phyloP scores from a whole-genome alignment of 2,888 invertebrate genomes.

The Dryococelus australis region DNA sequence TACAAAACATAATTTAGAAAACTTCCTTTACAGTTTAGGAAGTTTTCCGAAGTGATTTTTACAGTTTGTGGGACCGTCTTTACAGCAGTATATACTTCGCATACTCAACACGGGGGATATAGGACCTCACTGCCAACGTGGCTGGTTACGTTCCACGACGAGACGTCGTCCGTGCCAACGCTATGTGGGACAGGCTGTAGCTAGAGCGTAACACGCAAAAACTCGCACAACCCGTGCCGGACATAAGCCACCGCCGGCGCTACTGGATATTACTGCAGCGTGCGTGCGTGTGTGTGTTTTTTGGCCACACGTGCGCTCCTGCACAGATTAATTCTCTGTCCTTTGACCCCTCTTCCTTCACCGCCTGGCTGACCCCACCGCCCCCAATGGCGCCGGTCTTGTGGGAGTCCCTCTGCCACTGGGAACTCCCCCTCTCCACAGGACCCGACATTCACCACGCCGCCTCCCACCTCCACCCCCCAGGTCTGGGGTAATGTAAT shows the following conservation, averaged over 20 bases:
- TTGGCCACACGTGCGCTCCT: neutral
- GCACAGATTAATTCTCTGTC: slow-evolving; percentile 4
- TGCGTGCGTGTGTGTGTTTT: neutral
- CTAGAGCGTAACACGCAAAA: neutral
- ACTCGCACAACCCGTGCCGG: too few species aligned
- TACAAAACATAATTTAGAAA: too few species aligned
- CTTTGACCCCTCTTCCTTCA: neutral
- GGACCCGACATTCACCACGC: too few species aligned
- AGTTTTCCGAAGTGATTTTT: too few species aligned
- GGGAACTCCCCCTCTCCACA: neutral
- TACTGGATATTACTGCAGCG: slow-evolving; percentile 7
- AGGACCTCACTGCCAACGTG: too few species aligned
- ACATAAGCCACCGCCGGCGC: neutral
- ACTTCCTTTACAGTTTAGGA: too few species aligned
- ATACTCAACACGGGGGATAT: too few species aligned
- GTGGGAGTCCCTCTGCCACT: neutral
- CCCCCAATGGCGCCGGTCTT: neutral
- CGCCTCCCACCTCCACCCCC: too few species aligned
- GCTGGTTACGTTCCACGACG: neutral
- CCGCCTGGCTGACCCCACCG: neutral
- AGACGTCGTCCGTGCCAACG: neutral
- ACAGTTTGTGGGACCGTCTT: too few species aligned
- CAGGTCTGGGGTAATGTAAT: neutral
- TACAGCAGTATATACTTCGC: too few species aligned
- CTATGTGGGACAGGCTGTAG: neutral